phyloP scores from a whole-genome alignment of 1,140 invertebrate genomes.

The Berghia stephanieae region DNA sequence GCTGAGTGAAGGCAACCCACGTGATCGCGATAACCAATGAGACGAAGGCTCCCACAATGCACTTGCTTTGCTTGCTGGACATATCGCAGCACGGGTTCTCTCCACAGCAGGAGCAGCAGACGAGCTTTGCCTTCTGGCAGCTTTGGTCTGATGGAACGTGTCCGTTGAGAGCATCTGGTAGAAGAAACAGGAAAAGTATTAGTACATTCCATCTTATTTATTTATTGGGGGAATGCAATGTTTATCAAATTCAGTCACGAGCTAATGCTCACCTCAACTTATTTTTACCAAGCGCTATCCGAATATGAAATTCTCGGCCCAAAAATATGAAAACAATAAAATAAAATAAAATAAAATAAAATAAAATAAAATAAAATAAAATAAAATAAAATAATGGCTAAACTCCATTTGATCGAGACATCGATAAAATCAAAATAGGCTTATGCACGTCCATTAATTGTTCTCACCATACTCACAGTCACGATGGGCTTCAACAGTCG shows the following conservation, averaged over 20 bases:
- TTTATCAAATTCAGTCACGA: neutral
- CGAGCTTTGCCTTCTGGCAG: neutral
- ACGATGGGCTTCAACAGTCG: no score
- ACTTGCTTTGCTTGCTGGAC: slow-evolving; percentile 22
- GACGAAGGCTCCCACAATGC: slow-evolving; percentile 18
- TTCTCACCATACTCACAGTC: no score
- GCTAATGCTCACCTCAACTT: neutral
- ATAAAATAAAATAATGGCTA: no score
- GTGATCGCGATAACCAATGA: slow-evolving; percentile 17
- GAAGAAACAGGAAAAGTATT: neutral
- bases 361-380: no score
- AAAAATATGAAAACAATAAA: no score
- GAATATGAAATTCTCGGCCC: no score
- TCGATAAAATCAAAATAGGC: no score
- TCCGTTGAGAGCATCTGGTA: neutral
- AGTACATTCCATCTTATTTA: neutral
- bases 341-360: no score
- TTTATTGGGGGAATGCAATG: neutral
- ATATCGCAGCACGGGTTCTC: slow-evolving; percentile 22
- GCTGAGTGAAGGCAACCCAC: slow-evolving; percentile 22
- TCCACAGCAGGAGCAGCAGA: no score
- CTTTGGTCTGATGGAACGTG: neutral
- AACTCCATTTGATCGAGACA: no score
- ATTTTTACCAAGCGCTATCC: no score
- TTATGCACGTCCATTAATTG: no score